phyloP scores from a whole-genome alignment of 2,888 invertebrate genomes.

The Smittia aterrima region DNA sequence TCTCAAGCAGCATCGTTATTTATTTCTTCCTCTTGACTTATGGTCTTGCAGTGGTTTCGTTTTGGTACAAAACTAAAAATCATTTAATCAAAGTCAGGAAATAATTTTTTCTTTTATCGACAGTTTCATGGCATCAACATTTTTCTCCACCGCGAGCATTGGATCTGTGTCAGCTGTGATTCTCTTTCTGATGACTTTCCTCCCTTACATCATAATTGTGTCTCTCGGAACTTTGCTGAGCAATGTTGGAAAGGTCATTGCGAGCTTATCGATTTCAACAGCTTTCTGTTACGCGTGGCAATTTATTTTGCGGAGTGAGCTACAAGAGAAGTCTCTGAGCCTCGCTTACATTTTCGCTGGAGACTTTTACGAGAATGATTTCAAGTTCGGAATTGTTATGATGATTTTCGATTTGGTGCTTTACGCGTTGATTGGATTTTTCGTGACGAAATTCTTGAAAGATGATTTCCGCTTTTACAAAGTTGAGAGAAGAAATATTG shows the following conservation, averaged over 20 bases:
- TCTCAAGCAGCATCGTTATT: conserved; percentile 64
- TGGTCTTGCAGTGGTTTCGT: conserved; percentile 60
- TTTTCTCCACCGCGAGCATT: conserved; percentile 64
- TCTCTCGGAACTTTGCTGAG: conserved; percentile 62
- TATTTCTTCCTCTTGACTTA: conserved; percentile 66
- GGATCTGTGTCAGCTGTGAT: conserved; percentile 66
- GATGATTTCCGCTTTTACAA: conserved; percentile 48
- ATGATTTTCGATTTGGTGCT: conserved; percentile 70
- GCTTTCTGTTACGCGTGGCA: conserved; percentile 78
- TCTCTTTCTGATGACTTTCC: conserved; percentile 67
- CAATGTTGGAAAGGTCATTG: conserved; percentile 55
- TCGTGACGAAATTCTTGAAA: conserved; percentile 54
- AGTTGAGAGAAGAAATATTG: conserved; percentile 49
- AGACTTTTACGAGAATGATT: conserved; percentile 61
- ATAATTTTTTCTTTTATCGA: not conserved
- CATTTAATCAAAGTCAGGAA: too few species aligned
- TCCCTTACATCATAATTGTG: conserved; percentile 67
- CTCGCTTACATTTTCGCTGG: conserved; percentile 61
- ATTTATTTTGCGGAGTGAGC: conserved; percentile 70
- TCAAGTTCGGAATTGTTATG: conserved; percentile 61
- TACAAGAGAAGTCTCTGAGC: conserved; percentile 65
- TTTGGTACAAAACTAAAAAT: conserved; percentile 59
- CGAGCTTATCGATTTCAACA: conserved; percentile 75
- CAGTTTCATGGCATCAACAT: conserved; percentile 67
- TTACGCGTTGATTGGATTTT: conserved; percentile 59